Percentiles rank a stretch among this genome's conserved stretches.
These are phyloP conservation scores for Tetranychus truncatus DNA, from an alignment of 2,888 invertebrate genomes.

Conservation along the genomic window DNA sequence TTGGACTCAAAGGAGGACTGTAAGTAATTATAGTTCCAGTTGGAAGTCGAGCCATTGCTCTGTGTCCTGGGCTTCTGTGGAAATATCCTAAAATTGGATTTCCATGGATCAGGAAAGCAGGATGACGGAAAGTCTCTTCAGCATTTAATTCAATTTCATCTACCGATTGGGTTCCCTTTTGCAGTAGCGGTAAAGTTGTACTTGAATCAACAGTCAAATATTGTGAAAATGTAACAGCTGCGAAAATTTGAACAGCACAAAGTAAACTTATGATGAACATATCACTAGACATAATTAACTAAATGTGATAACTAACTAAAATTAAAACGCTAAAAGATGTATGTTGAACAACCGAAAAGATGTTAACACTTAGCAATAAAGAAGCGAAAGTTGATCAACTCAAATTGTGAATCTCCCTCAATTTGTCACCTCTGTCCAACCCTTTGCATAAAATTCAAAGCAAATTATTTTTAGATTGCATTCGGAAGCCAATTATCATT, in stretches of 20 bases:
- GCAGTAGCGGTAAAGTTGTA: neutral
- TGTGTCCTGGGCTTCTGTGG: neutral
- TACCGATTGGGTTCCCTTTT: neutral
- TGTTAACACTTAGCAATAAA: too few relatives aligned
- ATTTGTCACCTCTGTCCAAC: too few relatives aligned
- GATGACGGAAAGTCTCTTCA: conserved; percentile 1
- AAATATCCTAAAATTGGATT: neutral
- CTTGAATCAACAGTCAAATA: neutral
- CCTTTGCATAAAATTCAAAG: too few relatives aligned
- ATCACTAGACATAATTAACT: neutral
- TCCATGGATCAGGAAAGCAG: neutral
- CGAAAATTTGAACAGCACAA: neutral
- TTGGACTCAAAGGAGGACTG: neutral
- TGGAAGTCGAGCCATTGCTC: neutral
- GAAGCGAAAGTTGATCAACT: too few relatives aligned
- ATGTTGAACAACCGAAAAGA: too few relatives aligned
- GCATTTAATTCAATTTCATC: neutral
- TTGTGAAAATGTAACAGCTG: neutral
- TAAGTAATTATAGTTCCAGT: neutral
- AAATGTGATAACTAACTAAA: too few relatives aligned
- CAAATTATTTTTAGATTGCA: too few relatives aligned
- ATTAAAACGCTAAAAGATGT: too few relatives aligned
- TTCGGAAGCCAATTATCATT: neutral
- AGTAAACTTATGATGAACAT: neutral
- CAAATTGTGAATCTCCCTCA: too few relatives aligned